A percentile compares a stretch with the other conserved stretches of the same genome.
Conservation (phyloP, 2,113 vertebrate genomes). For the Albula goreensis region DNA sequence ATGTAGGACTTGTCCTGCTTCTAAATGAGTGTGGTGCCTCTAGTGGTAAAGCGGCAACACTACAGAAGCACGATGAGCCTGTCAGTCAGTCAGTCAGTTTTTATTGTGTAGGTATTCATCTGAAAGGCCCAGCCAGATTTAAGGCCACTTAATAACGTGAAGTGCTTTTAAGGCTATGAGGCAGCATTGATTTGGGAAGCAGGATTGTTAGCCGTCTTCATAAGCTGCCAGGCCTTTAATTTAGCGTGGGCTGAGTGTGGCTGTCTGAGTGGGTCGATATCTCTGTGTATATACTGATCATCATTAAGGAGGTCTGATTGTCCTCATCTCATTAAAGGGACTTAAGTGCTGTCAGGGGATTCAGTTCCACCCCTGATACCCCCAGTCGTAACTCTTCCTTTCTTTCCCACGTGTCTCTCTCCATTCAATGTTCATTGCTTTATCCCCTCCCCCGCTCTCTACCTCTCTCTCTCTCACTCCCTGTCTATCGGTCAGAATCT, state of each 20-base stretch:
- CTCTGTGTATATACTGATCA: slow-evolving; percentile 23
- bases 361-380: slow-evolving; percentile 3
- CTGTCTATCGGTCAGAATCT: slow-evolving; percentile 3
- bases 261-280: slow-evolving; percentile 5
- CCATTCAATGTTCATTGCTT: slow-evolving; percentile 37
- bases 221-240: slow-evolving; percentile 46
- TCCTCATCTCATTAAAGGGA: slow-evolving; percentile 27
- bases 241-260: slow-evolving; percentile 33
- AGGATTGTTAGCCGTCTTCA: slow-evolving; percentile 38
- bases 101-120: neutral
- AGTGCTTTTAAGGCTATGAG: slow-evolving; percentile 70
- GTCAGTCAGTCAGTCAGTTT: neutral
- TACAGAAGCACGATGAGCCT: too few species aligned
- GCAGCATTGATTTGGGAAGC: slow-evolving; percentile 63
- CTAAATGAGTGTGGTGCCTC: neutral
- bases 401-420: neutral
- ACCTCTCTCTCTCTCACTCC: neutral
- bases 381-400: neutral
- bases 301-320: slow-evolving; percentile 37
- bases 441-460: too few species aligned
- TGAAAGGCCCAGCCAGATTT: slow-evolving; percentile 52
- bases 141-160: slow-evolving; percentile 57
- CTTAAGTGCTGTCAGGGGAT: slow-evolving; percentile 13
- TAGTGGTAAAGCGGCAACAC: neutral
- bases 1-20: too few species aligned